Evolutionary conservation across 2,888 invertebrate species (phyloP), one percentile per base, ranked within the genome.

Genomic region (Hydraecia micacea): DNA sequence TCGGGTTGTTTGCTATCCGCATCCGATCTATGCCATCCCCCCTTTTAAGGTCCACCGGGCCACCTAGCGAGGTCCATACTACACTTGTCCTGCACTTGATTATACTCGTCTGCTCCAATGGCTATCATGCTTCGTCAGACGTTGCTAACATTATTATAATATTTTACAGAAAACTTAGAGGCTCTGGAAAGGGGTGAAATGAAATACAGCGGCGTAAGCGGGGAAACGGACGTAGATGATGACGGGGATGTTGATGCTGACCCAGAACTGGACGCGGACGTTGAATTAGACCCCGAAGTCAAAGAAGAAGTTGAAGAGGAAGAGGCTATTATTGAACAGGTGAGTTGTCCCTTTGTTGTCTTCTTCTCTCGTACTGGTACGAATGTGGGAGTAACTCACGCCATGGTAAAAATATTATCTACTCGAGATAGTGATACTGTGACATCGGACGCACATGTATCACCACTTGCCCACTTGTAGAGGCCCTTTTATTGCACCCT

Each of bases 141-240:
- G 18, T 62, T 39, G 46, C 15, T 65, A 58, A 52, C 13, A 49
- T 52, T 52, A 25, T 28, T n/a, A 28, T 52, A 5, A 79, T 49
- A 65, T 73, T 88, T 95, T 95, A 11, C 94, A 96, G 98, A 99
- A 88, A 98, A 98, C 91, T 95, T 99, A 89, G 98, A 99, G 91
- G 97, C 98, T 0, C 92, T 99, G 63, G 99, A 99, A 93, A 97
- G 98, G 4, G 99, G 99, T 2, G 99, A 99, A 94, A 98, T 99
- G 98, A 99, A 99, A 92, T 98, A 98, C 93, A 97, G 97, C 49
- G 97, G 97, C 73, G 97, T 97, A 39, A 98, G 98, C 72, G 98
- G 98, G 66, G 98, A 98, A 86, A 97, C 97, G 1, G 98, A 98
- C 77, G 97, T 97, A 18, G 98, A 97, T 1, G 97, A 97, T 21